Percentiles rank a stretch among this genome's conserved stretches.
phyloP scores from a whole-genome alignment of 2,113 vertebrate species.

The Zosterops lateralis region DNA sequence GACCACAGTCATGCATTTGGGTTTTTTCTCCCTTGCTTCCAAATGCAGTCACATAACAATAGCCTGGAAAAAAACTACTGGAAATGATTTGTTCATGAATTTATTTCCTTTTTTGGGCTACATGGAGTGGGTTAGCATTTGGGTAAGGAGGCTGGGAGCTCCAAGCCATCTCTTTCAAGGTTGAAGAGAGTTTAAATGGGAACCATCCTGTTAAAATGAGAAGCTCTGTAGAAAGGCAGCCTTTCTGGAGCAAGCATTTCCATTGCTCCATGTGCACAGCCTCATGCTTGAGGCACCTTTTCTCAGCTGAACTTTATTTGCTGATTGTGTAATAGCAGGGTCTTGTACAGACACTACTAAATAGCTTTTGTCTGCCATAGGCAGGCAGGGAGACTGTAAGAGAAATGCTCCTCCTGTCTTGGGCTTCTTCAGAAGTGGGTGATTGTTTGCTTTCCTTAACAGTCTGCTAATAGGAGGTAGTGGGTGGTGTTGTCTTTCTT shows the following conservation, averaged over 20 bases:
- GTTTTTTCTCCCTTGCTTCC: slow-evolving; percentile 34
- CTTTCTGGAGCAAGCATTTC: background rate
- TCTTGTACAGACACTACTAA: background rate
- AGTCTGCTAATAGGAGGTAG: background rate
- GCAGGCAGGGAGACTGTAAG: background rate
- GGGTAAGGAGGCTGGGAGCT: background rate
- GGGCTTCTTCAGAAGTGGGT: background rate
- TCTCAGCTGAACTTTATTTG: background rate
- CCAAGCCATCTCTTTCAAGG: background rate
- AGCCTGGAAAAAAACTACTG: slow-evolving; percentile 19
- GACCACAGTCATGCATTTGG: slow-evolving; percentile 48
- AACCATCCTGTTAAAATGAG: background rate
- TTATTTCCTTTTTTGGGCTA: slow-evolving; percentile 61
- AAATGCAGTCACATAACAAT: slow-evolving; percentile 58
- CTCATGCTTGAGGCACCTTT: background rate
- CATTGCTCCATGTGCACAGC: background rate
- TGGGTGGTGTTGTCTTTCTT: slow-evolving; percentile 15
- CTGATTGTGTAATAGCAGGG: background rate
- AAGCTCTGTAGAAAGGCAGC: background rate
- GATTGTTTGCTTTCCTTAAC: slow-evolving; percentile 25
- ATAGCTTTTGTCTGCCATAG: background rate
- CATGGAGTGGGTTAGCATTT: background rate
- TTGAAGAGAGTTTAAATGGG: background rate
- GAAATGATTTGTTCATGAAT: slow-evolving; percentile 21
- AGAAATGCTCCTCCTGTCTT: background rate